phyloP scores from a whole-genome alignment of 2,797 vertebrate genomes.

The Anisognathus igniventris region DNA sequence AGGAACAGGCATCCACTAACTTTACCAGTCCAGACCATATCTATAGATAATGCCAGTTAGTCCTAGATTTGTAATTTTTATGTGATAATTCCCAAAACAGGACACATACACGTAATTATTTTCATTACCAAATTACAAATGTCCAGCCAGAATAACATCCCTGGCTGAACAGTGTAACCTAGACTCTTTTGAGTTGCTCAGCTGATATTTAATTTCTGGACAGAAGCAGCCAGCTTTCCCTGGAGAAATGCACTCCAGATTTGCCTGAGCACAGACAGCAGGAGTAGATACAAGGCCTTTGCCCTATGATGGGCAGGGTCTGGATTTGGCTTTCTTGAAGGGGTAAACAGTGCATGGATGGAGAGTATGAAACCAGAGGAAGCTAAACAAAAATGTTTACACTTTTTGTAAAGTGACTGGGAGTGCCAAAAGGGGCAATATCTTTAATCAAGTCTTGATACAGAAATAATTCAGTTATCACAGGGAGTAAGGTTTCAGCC shows the following conservation, averaged over 20 bases:
- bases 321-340: not conserved
- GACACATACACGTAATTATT: not conserved
- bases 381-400: not conserved
- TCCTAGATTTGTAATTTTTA: not conserved
- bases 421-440: not conserved
- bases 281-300: not conserved
- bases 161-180: not conserved
- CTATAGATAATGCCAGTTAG: not conserved
- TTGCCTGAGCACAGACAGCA: not conserved
- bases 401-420: not conserved
- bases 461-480: not conserved
- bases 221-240: not conserved
- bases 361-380: not conserved
- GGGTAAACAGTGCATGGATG: not conserved
- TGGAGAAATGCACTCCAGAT: not conserved
- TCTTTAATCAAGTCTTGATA: not conserved
- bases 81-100: not conserved
- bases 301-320: not conserved
- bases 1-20: not conserved
- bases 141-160: not conserved
- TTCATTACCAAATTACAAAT: not conserved
- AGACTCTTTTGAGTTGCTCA: not conserved
- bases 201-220: not conserved
- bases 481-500: not conserved
- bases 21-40: not conserved